A percentile compares a stretch with the other conserved stretches of the same genome.
Conservation (phyloP, 2,888 invertebrate genomes). For the Aelia acuminata region DNA sequence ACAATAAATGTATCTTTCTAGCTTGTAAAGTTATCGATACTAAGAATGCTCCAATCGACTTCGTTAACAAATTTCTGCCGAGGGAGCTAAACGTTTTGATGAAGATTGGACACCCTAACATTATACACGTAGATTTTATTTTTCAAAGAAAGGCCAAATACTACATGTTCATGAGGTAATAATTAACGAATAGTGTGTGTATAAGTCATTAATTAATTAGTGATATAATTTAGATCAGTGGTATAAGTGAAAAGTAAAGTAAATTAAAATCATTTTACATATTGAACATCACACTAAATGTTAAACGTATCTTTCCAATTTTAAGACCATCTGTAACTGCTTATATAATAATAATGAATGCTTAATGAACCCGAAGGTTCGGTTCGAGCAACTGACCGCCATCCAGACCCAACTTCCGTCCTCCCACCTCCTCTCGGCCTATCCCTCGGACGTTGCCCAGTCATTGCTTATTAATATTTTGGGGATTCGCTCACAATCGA, state of each 20-base stretch:
- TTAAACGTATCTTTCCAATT: too few relatives aligned
- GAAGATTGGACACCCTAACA: slow-evolving; percentile 83
- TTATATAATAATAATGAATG: too few relatives aligned
- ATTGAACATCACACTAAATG: too few relatives aligned
- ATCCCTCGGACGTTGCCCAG: too few relatives aligned
- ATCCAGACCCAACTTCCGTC: too few relatives aligned
- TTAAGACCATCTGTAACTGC: too few relatives aligned
- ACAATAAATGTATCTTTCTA: slow-evolving; percentile 54
- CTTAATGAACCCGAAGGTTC: too few relatives aligned
- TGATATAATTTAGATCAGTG: background rate
- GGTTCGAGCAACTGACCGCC: too few relatives aligned
- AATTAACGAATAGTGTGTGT: background rate
- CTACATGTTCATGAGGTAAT: slow-evolving; percentile 81
- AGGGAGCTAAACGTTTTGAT: slow-evolving; percentile 85
- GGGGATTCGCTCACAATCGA: too few relatives aligned
- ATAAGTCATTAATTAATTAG: background rate
- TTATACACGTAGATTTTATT: slow-evolving; percentile 83
- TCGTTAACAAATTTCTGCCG: slow-evolving; percentile 86
- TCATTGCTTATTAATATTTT: too few relatives aligned
- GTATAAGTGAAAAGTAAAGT: background rate
- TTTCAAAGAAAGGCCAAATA: slow-evolving; percentile 81
- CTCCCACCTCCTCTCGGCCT: too few relatives aligned
- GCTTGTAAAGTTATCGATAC: slow-evolving; percentile 86
- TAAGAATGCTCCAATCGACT: slow-evolving; percentile 81
- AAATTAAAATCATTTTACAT: too few relatives aligned